Base-by-base conservation (phyloP, 2,797 vertebrate genomes). In the Alca torda region DNA sequence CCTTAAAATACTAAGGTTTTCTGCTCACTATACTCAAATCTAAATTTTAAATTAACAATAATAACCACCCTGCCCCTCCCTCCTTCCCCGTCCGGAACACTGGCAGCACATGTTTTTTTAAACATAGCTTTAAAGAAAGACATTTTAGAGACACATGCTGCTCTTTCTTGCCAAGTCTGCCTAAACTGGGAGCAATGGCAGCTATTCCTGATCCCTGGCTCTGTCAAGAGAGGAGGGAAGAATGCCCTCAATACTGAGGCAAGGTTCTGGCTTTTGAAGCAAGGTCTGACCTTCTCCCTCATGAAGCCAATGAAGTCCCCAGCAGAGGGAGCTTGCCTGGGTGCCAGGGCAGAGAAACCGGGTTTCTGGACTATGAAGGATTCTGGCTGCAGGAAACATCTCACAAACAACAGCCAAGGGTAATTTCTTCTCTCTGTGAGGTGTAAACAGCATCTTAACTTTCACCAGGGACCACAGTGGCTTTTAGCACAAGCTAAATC, bases 401-500 rank as follows among this genome's bases (percentile, higher is more conserved):
- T 76, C 65, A 18, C 35, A 61, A 60, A 39, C 25, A 21, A 16
- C 61, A 51, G 12, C 4, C 23, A 64, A 54, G 10, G 16, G 41
- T 25, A 43, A 9, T 45, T 85, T 35, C 41, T 76, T 61, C 69
- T 67, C 48, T 60, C 31, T 77, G 10, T 72, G 61, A 82, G 35
- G 63, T 79, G 8, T 70, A 70, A 89, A 41, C 17, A 56, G 16
- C 6, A 60, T 86, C 73, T 72, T 87, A 79, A 65, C 39, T 85
- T 93, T 85, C 91, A 81, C 35, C 0, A 1, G 61, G 33, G 60
- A 64, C 45, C 26, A 37, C 10, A 28, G 23, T 6, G 16, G n/a
- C 69, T 94, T 85, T 64, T 94, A 69, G 67, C 21, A n/a, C 70
- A 79, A 78, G 80, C 51, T 69, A 84, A 88, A 90, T 31, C 35